A percentile compares a stretch with the other conserved stretches of the same genome.
Evolutionary conservation across 1,140 invertebrate species (phyloP).

Genomic region (Proales similis): DNA sequence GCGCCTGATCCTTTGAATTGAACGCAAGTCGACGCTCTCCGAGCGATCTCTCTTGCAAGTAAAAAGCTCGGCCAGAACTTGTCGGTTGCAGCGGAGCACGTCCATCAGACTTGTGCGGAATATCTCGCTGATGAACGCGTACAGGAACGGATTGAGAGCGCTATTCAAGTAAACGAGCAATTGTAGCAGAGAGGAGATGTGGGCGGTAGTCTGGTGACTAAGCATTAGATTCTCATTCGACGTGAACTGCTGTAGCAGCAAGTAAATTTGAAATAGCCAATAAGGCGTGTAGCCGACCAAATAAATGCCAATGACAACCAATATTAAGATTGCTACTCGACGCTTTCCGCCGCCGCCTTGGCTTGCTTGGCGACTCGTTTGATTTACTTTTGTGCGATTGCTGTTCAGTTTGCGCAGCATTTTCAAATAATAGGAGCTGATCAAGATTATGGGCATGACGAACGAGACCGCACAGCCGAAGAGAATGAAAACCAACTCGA

Average conservation of each 20-base stretch:
- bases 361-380: background rate
- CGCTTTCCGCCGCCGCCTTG: constrained; percentile 24
- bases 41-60: too few relatives aligned
- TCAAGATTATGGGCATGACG: constrained; percentile 36
- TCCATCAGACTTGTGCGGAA: constrained; percentile 43
- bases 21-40: too few relatives aligned
- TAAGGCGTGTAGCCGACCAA: constrained; percentile 11
- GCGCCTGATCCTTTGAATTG: too few relatives aligned
- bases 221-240: background rate
- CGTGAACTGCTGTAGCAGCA: background rate
- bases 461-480: constrained; percentile 15
- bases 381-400: background rate
- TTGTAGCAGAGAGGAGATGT: constrained; percentile 11
- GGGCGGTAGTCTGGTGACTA: constrained; percentile 22
- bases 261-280: constrained; percentile 36
- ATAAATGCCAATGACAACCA: constrained; percentile 31
- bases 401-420: constrained; percentile 15
- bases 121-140: constrained; percentile 46
- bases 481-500: constrained; percentile 22
- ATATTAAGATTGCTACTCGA: constrained; percentile 6
- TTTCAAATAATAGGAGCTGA: constrained; percentile 29
- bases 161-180: constrained; percentile 44
- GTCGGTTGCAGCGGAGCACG: constrained; percentile 37
- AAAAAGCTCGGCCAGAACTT: too few relatives aligned
- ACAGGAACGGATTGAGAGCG: constrained; percentile 48